These are phyloP conservation scores for Brassicogethes aeneus DNA, from an alignment of 2,888 invertebrate genomes.

Conservation along the genomic window DNA sequence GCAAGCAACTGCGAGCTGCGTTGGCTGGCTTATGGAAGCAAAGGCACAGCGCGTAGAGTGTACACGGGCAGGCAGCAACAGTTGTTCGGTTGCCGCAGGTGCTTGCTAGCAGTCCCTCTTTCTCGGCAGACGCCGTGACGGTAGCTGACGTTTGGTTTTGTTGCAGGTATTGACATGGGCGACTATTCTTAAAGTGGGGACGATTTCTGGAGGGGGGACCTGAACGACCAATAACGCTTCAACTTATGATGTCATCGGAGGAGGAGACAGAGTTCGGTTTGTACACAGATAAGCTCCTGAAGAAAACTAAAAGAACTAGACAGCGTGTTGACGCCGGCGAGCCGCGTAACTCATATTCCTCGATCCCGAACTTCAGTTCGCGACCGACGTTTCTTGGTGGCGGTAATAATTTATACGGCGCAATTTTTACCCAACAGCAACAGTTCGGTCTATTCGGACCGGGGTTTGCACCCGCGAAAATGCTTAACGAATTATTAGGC, in stretches of 20 bases:
- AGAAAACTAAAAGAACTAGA: constrained; percentile 89
- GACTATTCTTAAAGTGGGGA: constrained; percentile 48
- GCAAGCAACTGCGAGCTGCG: no score
- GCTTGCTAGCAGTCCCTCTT: constrained; percentile 21
- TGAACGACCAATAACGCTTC: constrained; percentile 72
- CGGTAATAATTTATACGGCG: constrained; percentile 69
- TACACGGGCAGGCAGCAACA: constrained; percentile 13
- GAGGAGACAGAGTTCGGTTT: constrained; percentile 91
- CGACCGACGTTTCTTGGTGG: constrained; percentile 71
- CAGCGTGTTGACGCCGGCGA: constrained; percentile 95
- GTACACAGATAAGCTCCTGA: constrained; percentile 87
- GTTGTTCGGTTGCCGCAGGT: constrained; percentile 24
- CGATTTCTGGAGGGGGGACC: constrained; percentile 45
- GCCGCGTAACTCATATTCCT: constrained; percentile 87
- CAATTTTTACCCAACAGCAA: constrained; percentile 72
- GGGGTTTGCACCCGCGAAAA: constrained; percentile 82
- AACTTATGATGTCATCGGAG: constrained; percentile 94
- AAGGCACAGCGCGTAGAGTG: neutral
- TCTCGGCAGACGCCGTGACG: constrained; percentile 23
- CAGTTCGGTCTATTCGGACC: constrained; percentile 75
- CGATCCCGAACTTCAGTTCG: constrained; percentile 67
- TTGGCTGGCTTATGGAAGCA: no score
- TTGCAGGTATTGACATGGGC: constrained; percentile 43
- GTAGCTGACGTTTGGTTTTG: constrained; percentile 20
- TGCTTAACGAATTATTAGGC: constrained; percentile 84